Percentiles rank a stretch among this genome's conserved stretches.
phyloP scores from a whole-genome alignment of 2,113 vertebrate species.

The Lanius collurio region DNA sequence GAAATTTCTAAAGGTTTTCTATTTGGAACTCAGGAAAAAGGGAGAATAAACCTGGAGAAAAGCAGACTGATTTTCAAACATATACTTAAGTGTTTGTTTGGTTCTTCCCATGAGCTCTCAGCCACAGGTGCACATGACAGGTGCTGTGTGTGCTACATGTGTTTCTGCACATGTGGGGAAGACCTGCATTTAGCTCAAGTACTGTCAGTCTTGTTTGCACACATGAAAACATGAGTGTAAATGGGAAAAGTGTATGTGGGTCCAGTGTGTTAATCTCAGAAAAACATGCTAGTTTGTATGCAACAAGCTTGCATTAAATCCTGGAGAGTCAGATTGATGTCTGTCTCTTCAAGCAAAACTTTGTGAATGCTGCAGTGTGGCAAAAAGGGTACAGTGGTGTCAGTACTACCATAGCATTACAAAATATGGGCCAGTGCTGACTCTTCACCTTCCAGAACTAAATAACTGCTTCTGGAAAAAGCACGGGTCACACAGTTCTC shows the following conservation, averaged over 20 bases:
- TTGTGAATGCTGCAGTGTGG: neutral
- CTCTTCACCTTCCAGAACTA: neutral
- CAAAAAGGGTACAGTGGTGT: rapidly evolving
- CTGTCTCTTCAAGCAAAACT: neutral
- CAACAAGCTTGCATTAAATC: neutral
- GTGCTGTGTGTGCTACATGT: neutral
- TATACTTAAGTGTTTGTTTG: neutral
- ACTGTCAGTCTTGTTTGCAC: neutral
- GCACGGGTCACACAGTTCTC: rapidly evolving
- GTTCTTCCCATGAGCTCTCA: neutral
- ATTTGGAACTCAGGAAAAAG: neutral
- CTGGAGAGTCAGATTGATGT: neutral
- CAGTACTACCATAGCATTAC: neutral
- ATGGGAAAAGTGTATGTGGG: neutral
- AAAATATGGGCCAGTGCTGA: neutral
- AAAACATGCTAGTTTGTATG: neutral
- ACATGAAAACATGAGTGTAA: neutral
- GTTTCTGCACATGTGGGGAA: neutral
- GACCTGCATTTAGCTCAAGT: neutral
- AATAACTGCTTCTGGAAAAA: neutral
- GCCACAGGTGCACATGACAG: neutral
- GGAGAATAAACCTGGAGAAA: neutral
- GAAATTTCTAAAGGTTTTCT: neutral
- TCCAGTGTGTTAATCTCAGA: neutral
- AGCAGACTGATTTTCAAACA: neutral